These are phyloP conservation scores for Nematostella vectensis DNA, from an alignment of 92 coral and sea anemone species.

Conservation along the genomic window DNA sequence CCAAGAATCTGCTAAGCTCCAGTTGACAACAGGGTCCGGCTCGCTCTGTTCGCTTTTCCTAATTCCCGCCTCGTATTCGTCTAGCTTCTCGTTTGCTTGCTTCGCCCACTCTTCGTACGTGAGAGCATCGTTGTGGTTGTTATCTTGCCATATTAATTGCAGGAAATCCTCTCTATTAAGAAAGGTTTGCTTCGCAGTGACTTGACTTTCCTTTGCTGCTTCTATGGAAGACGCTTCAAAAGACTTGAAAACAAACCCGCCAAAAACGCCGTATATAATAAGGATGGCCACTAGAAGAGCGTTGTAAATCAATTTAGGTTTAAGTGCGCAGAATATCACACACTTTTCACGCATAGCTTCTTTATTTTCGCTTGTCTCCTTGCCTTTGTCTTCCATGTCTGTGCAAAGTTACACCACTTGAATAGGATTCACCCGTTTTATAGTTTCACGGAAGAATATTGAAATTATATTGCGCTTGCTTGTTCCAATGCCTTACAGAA, in stretches of 20 bases:
- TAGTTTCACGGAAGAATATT: too few species aligned
- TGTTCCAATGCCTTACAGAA: too few species aligned
- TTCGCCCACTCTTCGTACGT: constrained; percentile 46
- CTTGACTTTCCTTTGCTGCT: background rate
- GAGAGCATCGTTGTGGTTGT: constrained; percentile 5
- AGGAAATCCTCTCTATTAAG: constrained; percentile 25
- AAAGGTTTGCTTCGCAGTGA: background rate
- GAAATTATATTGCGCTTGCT: too few species aligned
- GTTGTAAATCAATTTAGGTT: constrained; percentile 37
- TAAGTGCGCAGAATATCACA: constrained; percentile 21
- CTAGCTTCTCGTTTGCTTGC: constrained; percentile 33
- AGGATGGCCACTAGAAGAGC: constrained; percentile 32
- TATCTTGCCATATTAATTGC: constrained; percentile 33
- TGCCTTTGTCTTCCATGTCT: too few species aligned
- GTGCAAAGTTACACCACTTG: too few species aligned
- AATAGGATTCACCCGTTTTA: too few species aligned
- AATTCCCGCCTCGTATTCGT: constrained; percentile 22
- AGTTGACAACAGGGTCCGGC: constrained; percentile 15
- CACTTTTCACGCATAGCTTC: too few species aligned
- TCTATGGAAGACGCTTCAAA: constrained; percentile 39
- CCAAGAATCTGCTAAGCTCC: constrained; percentile 70
- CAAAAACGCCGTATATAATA: constrained; percentile 40
- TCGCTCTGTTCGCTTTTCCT: constrained; percentile 4
- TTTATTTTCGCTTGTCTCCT: too few species aligned
- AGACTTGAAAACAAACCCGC: constrained; percentile 50